These are phyloP conservation scores for Athripsodes cinereus DNA, from an alignment of 2,888 invertebrate genomes.

Conservation along the genomic window DNA sequence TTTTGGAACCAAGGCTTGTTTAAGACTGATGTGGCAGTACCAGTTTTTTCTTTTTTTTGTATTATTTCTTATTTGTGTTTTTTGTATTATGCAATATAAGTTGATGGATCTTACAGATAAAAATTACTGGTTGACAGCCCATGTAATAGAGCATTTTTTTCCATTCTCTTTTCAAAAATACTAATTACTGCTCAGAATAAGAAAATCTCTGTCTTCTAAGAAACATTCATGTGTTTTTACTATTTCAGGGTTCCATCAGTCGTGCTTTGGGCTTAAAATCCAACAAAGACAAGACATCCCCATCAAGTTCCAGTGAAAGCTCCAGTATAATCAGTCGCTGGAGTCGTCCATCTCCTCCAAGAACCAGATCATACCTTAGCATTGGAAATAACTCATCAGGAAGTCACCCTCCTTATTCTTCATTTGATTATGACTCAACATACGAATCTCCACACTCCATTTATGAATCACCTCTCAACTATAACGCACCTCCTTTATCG, in stretches of 20 bases:
- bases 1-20: too few relatives aligned
- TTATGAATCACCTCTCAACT: conserved; percentile 37
- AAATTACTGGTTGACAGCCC: too few relatives aligned
- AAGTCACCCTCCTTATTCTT: conserved; percentile 36
- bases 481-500: conserved; percentile 29
- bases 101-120: too few relatives aligned
- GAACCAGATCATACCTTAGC: conserved; percentile 52
- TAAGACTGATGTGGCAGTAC: too few relatives aligned
- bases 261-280: conserved; percentile 65
- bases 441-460: conserved; percentile 32
- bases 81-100: too few relatives aligned
- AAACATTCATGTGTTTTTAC: not conserved
- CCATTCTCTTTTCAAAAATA: too few relatives aligned
- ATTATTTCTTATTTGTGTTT: too few relatives aligned
- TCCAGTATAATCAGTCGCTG: conserved; percentile 52
- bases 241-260: conserved; percentile 64
- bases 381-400: conserved; percentile 37
- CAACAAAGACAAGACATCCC: conserved; percentile 57
- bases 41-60: too few relatives aligned
- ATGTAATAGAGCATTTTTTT: too few relatives aligned
- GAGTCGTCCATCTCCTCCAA: conserved; percentile 44
- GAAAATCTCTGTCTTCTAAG: too few relatives aligned
- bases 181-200: too few relatives aligned
- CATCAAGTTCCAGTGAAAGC: conserved; percentile 61
- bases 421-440: conserved; percentile 30